phyloP scores from a whole-genome alignment of 2,113 vertebrate genomes.

The Notarius quadriscutis region DNA sequence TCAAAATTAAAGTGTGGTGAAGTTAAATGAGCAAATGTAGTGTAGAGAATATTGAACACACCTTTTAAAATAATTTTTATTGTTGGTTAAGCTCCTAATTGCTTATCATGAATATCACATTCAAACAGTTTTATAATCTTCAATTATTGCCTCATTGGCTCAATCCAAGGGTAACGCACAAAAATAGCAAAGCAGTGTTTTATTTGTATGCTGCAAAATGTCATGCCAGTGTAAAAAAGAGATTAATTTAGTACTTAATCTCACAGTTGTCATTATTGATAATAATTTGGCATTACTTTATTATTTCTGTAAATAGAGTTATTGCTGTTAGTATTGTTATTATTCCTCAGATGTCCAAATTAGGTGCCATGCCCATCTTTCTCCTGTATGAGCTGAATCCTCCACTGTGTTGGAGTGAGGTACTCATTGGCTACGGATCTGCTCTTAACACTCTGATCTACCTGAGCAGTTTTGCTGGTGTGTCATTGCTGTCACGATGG shows the following conservation, averaged over 20 bases:
- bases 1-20: not conserved
- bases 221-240: not conserved
- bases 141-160: not conserved
- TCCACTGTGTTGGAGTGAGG: slow-evolving; percentile 84
- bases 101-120: not conserved
- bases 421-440: slow-evolving; percentile 81
- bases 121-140: not conserved
- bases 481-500: slow-evolving; percentile 75
- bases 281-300: not conserved
- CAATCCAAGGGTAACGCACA: not conserved
- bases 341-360: slow-evolving; percentile 56
- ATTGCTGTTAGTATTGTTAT: not conserved
- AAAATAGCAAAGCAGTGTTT: not conserved
- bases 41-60: not conserved
- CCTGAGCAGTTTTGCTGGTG: slow-evolving; percentile 78
- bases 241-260: not conserved
- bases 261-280: not conserved
- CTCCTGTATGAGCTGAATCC: slow-evolving; percentile 80
- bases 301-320: not conserved
- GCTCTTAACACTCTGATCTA: slow-evolving; percentile 72
- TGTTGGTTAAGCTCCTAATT: not conserved
- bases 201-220: not conserved
- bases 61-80: not conserved
- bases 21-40: not conserved
- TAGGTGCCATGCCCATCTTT: slow-evolving; percentile 72